Base-by-base conservation (phyloP, 2,113 vertebrate species). In the Glareola pratincola region DNA sequence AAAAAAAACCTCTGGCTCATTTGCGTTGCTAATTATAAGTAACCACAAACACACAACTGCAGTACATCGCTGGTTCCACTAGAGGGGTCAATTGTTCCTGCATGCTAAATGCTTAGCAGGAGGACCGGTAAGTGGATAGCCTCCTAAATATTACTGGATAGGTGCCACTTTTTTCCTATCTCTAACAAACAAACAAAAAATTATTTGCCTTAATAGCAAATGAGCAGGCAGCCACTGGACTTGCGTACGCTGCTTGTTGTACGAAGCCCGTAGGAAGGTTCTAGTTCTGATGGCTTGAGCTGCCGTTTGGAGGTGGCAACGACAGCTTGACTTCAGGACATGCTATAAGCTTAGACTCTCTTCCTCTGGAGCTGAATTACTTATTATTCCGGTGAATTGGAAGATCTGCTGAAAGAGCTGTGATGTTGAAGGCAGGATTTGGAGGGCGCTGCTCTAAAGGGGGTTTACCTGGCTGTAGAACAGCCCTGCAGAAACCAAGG, bases 71-170 rank as follows among this genome's bases (percentile, higher is more conserved):
- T 93, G 60, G 30, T 74, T 77, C 98, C 98, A 98, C 98, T 98
- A 98, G 98, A 98, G 98, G 98, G 98, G 85, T 86, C 98, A 98
- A 85, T 98, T 98, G 97, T 90, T 83, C 98, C 94, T 97, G 88
- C 56, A 24, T 94, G 94, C 43, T 53, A n/a, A 66, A 96, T 23
- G 87, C 89, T 77, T 37, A 20, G 68, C 56, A 39, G 4, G 37
- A 91, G 74, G 50, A 62, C 36, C 30, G 66, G 6, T 2, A 34
- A 43, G 16, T 0, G 51, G n/a, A 3, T 2, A 68, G 68, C 47
- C 62, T 53, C 66, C 66, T 39, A 10, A 0, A 0, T 30, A 2
- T 9, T 64, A 30, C 64, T 23, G 3, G 48, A 3, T 1, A 6
- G 43, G 23, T 26, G 68, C 20, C 47, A 26, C 74, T 50, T 8